Evolutionary conservation across 2,888 invertebrate genomes (phyloP).

Genomic region (Lasioglossum zephyrum): DNA sequence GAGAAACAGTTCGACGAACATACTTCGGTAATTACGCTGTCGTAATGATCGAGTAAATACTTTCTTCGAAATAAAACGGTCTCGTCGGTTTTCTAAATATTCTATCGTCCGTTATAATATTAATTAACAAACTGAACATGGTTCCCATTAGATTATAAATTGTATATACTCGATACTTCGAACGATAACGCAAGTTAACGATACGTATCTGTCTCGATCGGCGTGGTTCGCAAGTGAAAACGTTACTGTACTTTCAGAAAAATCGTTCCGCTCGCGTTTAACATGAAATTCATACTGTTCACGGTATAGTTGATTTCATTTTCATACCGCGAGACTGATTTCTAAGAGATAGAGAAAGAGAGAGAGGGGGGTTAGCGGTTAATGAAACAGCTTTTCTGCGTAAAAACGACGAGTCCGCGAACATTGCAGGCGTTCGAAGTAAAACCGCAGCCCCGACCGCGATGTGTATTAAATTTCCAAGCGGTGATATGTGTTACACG

Average conservation of each 20-base stretch:
- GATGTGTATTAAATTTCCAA: slow-evolving; percentile 37
- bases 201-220: background rate
- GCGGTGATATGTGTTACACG: slow-evolving; percentile 27
- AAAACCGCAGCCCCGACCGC: slow-evolving; percentile 37
- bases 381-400: background rate
- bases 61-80: too few relatives aligned
- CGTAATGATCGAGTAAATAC: background rate
- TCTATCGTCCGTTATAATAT: background rate
- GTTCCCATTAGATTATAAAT: background rate
- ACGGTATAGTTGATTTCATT: background rate
- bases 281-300: background rate
- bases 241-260: background rate
- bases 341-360: background rate
- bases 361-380: background rate
- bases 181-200: background rate
- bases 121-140: background rate
- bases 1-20: background rate
- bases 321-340: background rate
- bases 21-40: background rate
- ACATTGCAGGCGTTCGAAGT: background rate
- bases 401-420: slow-evolving; percentile 20
- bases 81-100: background rate
- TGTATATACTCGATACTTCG: background rate
- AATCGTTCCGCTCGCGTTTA: background rate
- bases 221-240: background rate